phyloP scores from a whole-genome alignment of 2,888 invertebrate species.

The Agrochola lychnidis region DNA sequence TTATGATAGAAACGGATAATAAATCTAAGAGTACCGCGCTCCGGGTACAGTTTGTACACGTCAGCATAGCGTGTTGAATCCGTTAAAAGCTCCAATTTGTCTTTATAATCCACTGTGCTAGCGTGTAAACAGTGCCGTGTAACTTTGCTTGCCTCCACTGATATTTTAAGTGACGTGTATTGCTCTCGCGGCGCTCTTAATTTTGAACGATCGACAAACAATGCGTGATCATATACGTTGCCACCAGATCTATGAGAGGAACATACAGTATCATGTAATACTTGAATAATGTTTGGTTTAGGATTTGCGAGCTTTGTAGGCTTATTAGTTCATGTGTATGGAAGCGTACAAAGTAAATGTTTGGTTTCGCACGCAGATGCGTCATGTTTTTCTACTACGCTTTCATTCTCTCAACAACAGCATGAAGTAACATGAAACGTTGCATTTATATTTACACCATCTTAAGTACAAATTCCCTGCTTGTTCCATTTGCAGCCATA shows the following conservation, averaged over 20 bases:
- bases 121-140: conserved; percentile 61
- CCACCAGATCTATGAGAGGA: conserved; percentile 34
- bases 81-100: conserved; percentile 69
- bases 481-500: conserved; percentile 5
- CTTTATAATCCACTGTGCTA: conserved; percentile 67
- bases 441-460: conserved; percentile 22
- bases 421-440: conserved; percentile 25
- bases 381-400: conserved; percentile 46
- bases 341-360: conserved; percentile 57
- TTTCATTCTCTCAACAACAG: conserved; percentile 36
- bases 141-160: conserved; percentile 58
- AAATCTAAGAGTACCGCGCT: conserved; percentile 56
- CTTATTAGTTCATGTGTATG: conserved; percentile 48
- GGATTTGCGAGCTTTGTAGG: conserved; percentile 43
- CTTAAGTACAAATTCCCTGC: background rate
- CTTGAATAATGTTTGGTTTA: conserved; percentile 51
- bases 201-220: conserved; percentile 76
- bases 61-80: conserved; percentile 56
- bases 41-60: conserved; percentile 56
- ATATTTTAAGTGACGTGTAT: conserved; percentile 70
- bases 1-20: conserved; percentile 60
- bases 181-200: conserved; percentile 69
- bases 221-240: conserved; percentile 76
- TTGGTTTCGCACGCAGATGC: conserved; percentile 47
- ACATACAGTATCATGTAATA: conserved; percentile 30